Evolutionary conservation across 2,797 vertebrate genomes (phyloP), one percentile per base, ranked within the genome.

Genomic region (Sternotherus odoratus): DNA sequence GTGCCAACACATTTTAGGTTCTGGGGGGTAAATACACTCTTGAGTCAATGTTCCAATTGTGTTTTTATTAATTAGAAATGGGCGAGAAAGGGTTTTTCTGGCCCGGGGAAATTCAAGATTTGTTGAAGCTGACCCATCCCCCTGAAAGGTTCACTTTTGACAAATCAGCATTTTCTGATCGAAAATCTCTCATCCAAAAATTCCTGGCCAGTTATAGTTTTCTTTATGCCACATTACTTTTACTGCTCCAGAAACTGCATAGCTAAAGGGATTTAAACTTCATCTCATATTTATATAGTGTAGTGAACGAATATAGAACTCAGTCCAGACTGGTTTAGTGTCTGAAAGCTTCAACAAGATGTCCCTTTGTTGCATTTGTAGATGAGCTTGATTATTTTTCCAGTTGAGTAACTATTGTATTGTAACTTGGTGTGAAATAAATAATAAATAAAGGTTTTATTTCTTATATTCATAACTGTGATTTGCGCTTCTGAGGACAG

Each of bases 341-440:
- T 33, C 69, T 92, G n/a, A 94, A 89, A 2, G 23, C 43, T 92
- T 93, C 90, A 53, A 75, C 53, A 82, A 26, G 53, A 50, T 30
- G 12, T 72, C 28, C 17, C 84, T 91, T 33, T 84, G 72, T 84
- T 69, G 74, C 30, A 63, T 89, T 56, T 83, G 87, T 94, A 89
- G 93, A 92, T 89, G 85, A 5, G 53, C 33, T 84, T 87, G 75
- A 93, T 93, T 91, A 80, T 6, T 90, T 93, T 92, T 90, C 36
- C 39, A 90, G 63, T 46, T 79, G 85, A 49, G 79, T 88, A 49
- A 39, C 85, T 11, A 82, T 12, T 81, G 49, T 2, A 46, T 43
- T 82, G 46, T 56, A 85, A 90, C 33, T 8, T 17, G 54, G 83
- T 81, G 30, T 12, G n/a, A 66, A 51, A 84, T 72, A 83, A 88